These are phyloP conservation scores for Prietella phreatophila DNA, from an alignment of 2,113 vertebrate species.

Conservation along the genomic window DNA sequence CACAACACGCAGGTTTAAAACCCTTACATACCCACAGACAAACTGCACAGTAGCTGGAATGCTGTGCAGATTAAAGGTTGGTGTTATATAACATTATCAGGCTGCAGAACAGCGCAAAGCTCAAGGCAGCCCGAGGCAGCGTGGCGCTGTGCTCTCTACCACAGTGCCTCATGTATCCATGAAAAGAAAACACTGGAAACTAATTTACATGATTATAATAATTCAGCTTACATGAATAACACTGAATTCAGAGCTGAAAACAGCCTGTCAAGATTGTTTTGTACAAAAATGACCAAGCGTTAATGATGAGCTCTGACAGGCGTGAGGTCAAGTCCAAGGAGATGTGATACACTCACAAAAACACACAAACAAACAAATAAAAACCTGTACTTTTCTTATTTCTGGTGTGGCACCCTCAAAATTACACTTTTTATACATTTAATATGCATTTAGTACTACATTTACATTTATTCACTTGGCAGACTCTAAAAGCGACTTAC, in stretches of 20 bases:
- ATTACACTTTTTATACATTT: neutral
- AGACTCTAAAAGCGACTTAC: no score
- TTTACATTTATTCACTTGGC: no score
- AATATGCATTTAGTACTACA: neutral
- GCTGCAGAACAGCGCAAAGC: conserved; percentile 10
- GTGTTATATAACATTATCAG: conserved; percentile 71
- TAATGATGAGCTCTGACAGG: neutral
- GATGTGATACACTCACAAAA: neutral
- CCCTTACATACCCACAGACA: neutral
- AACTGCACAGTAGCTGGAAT: conserved; percentile 51
- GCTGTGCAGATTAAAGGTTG: conserved; percentile 72
- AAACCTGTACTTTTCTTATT: neutral
- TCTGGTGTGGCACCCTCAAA: neutral
- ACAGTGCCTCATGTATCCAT: neutral
- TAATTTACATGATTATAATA: neutral
- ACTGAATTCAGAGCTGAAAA: neutral
- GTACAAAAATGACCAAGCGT: neutral
- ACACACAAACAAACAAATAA: neutral
- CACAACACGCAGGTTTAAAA: neutral
- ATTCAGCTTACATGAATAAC: neutral
- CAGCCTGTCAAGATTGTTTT: neutral
- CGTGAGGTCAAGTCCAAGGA: neutral
- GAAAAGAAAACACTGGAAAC: neutral
- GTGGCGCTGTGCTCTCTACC: neutral
- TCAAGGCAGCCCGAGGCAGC: neutral